These are phyloP conservation scores for Gryon sp. DNA, from an alignment of 1,140 invertebrate genomes.

Conservation along the genomic window DNA sequence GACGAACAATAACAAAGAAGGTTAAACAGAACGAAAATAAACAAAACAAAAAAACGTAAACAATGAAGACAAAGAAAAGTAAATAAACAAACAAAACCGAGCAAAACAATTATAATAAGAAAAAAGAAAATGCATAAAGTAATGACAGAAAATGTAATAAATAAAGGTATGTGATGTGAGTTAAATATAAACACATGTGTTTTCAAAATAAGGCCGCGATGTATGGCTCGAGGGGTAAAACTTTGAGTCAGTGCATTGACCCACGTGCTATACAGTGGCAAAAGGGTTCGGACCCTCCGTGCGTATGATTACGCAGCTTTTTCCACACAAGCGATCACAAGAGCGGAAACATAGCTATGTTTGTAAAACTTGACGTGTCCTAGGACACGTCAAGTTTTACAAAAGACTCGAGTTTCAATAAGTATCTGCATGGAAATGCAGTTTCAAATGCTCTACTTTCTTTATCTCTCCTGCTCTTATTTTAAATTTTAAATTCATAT, in stretches of 20 bases:
- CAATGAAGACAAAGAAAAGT: too few relatives aligned
- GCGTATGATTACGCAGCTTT: slow-evolving; percentile 56
- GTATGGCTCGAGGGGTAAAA: slow-evolving; percentile 29
- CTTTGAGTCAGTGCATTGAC: slow-evolving; percentile 56
- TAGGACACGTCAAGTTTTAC: slow-evolving; percentile 28
- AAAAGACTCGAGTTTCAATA: slow-evolving; percentile 39
- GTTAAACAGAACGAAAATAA: too few relatives aligned
- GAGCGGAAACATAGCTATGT: slow-evolving; percentile 37
- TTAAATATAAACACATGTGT: slow-evolving; percentile 17
- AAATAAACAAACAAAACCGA: too few relatives aligned
- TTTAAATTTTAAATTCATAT: too few relatives aligned
- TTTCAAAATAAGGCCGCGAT: slow-evolving; percentile 21
- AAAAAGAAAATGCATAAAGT: too few relatives aligned
- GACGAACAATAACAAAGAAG: too few relatives aligned
- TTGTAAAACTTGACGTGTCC: too few relatives aligned
- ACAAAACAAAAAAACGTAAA: too few relatives aligned
- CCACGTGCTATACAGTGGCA: slow-evolving; percentile 41
- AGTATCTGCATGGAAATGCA: slow-evolving; percentile 25
- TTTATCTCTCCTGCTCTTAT: not conserved
- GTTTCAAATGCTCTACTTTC: slow-evolving; percentile 24
- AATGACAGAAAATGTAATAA: slow-evolving; percentile 26
- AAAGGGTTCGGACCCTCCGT: slow-evolving; percentile 52
- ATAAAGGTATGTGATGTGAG: too few relatives aligned
- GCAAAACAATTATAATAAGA: slow-evolving; percentile 8
- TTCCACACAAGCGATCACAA: slow-evolving; percentile 57